phyloP scores from a whole-genome alignment of 2,113 vertebrate species.

The Anthoscopus minutus region DNA sequence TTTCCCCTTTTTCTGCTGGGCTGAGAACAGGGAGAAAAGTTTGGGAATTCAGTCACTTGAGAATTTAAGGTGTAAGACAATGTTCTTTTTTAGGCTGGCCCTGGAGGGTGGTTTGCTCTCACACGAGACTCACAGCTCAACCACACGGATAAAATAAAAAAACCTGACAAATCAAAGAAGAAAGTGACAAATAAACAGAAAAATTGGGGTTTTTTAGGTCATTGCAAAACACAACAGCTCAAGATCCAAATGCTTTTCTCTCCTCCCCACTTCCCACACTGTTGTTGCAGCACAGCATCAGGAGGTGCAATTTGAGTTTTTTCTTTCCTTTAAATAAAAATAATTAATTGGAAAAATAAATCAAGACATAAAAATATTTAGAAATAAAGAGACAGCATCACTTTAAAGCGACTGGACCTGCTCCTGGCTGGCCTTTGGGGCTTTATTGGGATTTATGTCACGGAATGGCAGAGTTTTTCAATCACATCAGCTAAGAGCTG shows the following conservation, averaged over 20 bases:
- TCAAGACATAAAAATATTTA: accelerated
- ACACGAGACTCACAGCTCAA: too few species aligned
- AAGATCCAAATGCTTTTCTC: background rate
- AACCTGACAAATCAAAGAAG: background rate
- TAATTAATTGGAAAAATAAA: background rate
- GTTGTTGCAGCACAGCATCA: background rate
- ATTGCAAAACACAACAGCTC: background rate
- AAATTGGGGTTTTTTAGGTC: background rate
- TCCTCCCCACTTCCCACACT: background rate
- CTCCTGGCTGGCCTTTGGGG: background rate
- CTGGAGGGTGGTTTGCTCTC: background rate
- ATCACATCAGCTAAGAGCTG: slow-evolving; percentile 31
- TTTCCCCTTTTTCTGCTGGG: background rate
- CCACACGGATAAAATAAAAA: background rate
- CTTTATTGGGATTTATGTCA: slow-evolving; percentile 10
- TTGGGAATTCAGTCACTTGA: background rate
- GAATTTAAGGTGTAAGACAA: background rate
- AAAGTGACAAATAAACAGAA: background rate
- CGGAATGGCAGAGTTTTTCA: slow-evolving; percentile 25
- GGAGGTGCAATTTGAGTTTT: background rate
- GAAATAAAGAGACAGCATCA: background rate
- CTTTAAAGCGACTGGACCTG: background rate
- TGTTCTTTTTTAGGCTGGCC: background rate
- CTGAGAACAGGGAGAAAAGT: background rate
- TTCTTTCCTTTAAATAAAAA: background rate